Evolutionary conservation across 1,140 invertebrate genomes (phyloP).

Genomic region (Drosophila arawakana): DNA sequence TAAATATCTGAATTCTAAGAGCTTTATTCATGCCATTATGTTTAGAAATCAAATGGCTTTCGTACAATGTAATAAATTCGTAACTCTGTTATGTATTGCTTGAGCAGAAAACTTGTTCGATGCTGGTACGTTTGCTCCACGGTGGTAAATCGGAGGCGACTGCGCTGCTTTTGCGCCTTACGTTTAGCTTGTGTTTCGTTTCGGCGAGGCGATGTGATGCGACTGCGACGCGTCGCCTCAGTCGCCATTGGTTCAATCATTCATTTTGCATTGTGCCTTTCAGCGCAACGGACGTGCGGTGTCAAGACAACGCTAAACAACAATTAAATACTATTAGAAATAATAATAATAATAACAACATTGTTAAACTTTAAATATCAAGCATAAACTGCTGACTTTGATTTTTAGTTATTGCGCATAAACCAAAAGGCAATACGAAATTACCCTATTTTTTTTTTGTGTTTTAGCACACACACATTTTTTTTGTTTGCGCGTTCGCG

Average conservation of each 20-base stretch:
- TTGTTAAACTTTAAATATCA: constrained; percentile 14
- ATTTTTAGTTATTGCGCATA: constrained; percentile 25
- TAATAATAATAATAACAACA: constrained; percentile 24
- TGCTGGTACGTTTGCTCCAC: background rate
- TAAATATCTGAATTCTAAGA: no score
- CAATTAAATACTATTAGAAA: constrained; percentile 6
- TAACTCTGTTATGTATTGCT: no score
- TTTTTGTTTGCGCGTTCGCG: constrained; percentile 35
- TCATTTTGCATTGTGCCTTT: constrained; percentile 78
- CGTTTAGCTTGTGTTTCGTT: constrained; percentile 26
- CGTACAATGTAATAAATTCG: no score
- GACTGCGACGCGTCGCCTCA: constrained; percentile 7
- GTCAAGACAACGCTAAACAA: constrained; percentile 32
- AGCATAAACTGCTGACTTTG: constrained; percentile 19
- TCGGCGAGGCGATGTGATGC: background rate
- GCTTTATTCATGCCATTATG: no score
- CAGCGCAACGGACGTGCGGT: constrained; percentile 65
- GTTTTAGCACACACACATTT: constrained; percentile 22
- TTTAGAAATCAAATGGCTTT: no score
- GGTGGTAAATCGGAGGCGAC: constrained; percentile 15
- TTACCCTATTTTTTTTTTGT: constrained; percentile 25
- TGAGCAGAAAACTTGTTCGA: background rate
- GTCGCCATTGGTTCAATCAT: constrained; percentile 46
- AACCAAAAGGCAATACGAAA: constrained; percentile 8
- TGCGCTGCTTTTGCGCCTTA: constrained; percentile 16